Base-by-base conservation (phyloP, 2,113 vertebrate species). In the Thomomys bottae region DNA sequence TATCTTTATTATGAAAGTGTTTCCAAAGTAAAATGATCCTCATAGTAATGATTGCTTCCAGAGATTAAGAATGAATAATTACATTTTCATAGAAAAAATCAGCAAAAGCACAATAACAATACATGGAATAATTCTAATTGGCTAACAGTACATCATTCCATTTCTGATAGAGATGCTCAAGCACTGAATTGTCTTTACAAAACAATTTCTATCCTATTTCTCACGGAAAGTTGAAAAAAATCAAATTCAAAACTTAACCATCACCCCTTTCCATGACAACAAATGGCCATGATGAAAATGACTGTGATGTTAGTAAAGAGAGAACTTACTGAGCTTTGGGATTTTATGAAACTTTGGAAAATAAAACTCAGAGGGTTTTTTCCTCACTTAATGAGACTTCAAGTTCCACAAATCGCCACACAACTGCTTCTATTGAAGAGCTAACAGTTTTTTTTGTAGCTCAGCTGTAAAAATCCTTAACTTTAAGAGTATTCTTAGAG, bases 1-100 rank as follows among this genome's bases (percentile, higher is more conserved):
- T 96, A 97, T 91, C 94, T 98, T 98, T 98, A 98, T 98, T 98
- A 98, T 97, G 97, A 98, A 98, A 98, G 94, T 97, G 96, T 97
- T 96, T 98, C 95, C 96, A 97, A 98, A 97, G 97, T 96, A 97
- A 98, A 98, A 97, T 95, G 96, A 96, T 96, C 95, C 91, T 95
- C 84, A 97, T 97, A 97, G 97, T 95, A 97, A 94, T 93, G 82
- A 97, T 93, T 97, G 87, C 75, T 97, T 98, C 96, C 96, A 97
- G 96, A 97, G 87, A 97, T 96, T 96, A 95, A 97, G 93, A 94
- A 97, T 88, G 92, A 97, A 96, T 96, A 96, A 94, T 96, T 95
- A 91, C 92, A 94, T 97, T 94, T 96, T 95, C 67, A 30, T 97
- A 97, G 95, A 98, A 96, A 54, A 95, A 97, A 97, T 94, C 92